Evolutionary conservation across 2,113 vertebrate species (phyloP), one percentile per base, ranked within the genome.

Genomic region (Ammodytes marinus): DNA sequence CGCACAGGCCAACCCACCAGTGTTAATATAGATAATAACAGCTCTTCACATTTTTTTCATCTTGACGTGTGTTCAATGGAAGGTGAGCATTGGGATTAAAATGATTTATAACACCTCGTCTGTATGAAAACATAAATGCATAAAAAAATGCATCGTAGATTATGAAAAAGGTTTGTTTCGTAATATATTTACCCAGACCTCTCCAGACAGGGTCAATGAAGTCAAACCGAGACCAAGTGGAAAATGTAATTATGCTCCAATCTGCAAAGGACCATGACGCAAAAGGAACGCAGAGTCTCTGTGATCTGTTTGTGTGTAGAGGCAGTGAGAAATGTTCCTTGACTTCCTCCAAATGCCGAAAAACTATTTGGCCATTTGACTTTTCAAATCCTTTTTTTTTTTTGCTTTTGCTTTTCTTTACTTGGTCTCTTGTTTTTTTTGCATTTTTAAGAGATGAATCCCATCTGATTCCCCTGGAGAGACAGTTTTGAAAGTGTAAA

Each of bases 161-260:
- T 27, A 17, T 17, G 40, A 35, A 40, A 58, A 37, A 35, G 57
- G 58, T 77, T 68, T 75, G 35, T 65, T 67, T 50, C 27, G 45
- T 54, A 64, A 66, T 39, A 46, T 35, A 60, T 66, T 39, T 59
- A 42, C 52, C 53, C 42, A 19, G 57, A 65, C 7, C 37, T 9
- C 37, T 65, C 45, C 19, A 70, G 74, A 60, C 17, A 43, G 68
- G 69, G 64, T 85, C 69, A 69, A 43, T 6, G 54, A 50, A 50
- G 72, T 49, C 49, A 74, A 17, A 5, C 17, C 13, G 43, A 27
- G 79, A 53, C 53, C 55, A 71, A 75, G 69, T 69, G 15, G 65
- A 76, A 86, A 86, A 79, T 74, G 35, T 40, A 77, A 85, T 64
- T 35, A 67, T 4, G 50, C 43, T 74, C 57, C 6, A 11, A 57